Conservation (phyloP, 2,888 invertebrate species). For the Clanis bilineata region DNA sequence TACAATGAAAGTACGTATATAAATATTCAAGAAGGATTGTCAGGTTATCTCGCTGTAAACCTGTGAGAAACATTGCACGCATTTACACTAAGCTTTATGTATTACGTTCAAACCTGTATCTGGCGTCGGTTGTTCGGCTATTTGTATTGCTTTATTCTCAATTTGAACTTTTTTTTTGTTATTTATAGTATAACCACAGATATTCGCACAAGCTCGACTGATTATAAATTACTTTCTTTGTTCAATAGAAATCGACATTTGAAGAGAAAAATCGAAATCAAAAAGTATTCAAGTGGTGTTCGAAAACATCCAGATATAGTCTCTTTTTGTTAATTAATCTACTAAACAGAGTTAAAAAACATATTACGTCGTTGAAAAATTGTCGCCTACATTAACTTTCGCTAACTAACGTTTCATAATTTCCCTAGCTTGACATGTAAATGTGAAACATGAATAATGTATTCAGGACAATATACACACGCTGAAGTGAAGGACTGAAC, state of each 20-base stretch:
- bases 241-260: too few relatives aligned
- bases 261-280: too few relatives aligned
- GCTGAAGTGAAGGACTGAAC: conserved; percentile 27
- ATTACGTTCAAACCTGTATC: too few relatives aligned
- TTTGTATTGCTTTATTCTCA: too few relatives aligned
- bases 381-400: conserved; percentile 1
- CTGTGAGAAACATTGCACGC: neutral
- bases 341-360: neutral
- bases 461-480: conserved; percentile 34
- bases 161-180: too few relatives aligned
- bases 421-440: conserved; percentile 25
- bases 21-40: neutral
- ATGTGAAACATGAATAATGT: conserved; percentile 37
- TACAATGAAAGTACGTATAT: neutral
- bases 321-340: too few relatives aligned
- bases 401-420: conserved; percentile 12
- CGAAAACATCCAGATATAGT: too few relatives aligned
- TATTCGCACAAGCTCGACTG: too few relatives aligned
- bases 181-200: too few relatives aligned
- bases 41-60: neutral
- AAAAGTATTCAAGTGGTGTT: too few relatives aligned
- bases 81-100: neutral
- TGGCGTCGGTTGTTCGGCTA: too few relatives aligned
- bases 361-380: neutral
- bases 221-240: too few relatives aligned